Evolutionary conservation across 2,113 vertebrate species (phyloP).

Genomic region (Brienomyrus brachyistius): DNA sequence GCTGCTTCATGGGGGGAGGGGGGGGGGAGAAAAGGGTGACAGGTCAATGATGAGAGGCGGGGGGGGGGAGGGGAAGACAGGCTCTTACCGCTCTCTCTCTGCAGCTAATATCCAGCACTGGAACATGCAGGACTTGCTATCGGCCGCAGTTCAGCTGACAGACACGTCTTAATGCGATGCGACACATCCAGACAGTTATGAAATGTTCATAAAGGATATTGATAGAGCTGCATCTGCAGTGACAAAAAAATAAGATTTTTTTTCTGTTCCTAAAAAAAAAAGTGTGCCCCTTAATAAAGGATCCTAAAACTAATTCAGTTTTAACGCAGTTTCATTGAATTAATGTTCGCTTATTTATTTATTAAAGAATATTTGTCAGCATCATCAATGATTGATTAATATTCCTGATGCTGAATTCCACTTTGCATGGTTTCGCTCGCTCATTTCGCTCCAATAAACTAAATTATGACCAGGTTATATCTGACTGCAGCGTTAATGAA

Average conservation of each 20-base stretch:
- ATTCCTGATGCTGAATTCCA: background rate
- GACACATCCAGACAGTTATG: background rate
- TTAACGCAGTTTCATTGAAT: background rate
- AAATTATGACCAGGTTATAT: background rate
- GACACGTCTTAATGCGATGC: background rate
- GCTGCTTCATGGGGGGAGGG: slow-evolving; percentile 53
- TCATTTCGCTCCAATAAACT: background rate
- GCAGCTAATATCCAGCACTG: background rate
- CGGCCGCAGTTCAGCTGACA: background rate
- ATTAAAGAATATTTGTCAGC: background rate
- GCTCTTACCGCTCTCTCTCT: background rate
- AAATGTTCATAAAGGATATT: background rate
- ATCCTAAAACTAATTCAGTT: background rate
- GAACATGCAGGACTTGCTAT: background rate
- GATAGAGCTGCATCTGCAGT: background rate
- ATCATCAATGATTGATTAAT: background rate
- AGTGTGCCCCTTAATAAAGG: background rate
- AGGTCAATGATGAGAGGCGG: background rate
- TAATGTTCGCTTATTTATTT: background rate
- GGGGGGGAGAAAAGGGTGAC: background rate
- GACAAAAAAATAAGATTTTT: background rate
- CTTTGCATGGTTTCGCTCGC: background rate
- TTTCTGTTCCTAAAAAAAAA: background rate
- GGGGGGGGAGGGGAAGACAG: background rate
- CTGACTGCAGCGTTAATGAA: background rate